phyloP scores from a whole-genome alignment of 1,140 invertebrate genomes.

The Cydia fagiglandana region DNA sequence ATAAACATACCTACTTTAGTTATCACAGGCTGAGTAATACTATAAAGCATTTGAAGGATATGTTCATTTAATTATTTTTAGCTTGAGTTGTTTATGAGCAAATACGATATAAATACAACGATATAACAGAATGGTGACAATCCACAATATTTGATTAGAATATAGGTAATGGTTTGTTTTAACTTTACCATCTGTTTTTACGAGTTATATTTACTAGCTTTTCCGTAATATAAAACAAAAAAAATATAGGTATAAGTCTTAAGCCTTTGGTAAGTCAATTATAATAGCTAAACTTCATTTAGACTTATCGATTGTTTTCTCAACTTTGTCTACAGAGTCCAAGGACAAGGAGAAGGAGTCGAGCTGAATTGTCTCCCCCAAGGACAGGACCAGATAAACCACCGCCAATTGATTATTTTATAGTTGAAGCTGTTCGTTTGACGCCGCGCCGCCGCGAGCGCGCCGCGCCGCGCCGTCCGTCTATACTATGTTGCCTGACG shows the following conservation, averaged over 20 bases:
- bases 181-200: too few species aligned
- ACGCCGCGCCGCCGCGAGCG: slow-evolving; percentile 41
- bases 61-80: background rate
- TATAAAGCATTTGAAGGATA: background rate
- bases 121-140: too few species aligned
- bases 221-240: too few species aligned
- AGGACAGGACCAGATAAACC: slow-evolving; percentile 74
- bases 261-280: background rate
- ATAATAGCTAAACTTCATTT: background rate
- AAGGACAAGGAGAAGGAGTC: slow-evolving; percentile 77
- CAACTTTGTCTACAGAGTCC: slow-evolving; percentile 60
- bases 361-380: slow-evolving; percentile 72
- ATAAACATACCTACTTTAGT: slow-evolving; percentile 5
- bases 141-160: too few species aligned
- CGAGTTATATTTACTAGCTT: too few species aligned
- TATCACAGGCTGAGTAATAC: background rate
- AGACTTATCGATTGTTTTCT: slow-evolving; percentile 18
- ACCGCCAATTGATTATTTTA: slow-evolving; percentile 78
- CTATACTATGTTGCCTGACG: slow-evolving; percentile 63
- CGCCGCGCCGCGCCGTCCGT: slow-evolving; percentile 36
- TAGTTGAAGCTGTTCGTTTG: slow-evolving; percentile 64
- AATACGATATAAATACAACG: too few species aligned
- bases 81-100: background rate
- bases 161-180: too few species aligned
- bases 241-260: too few species aligned